A percentile compares a stretch with the other conserved stretches of the same genome.
These are phyloP conservation scores for Rhabdophis nuchalis DNA, from an alignment of 2,797 vertebrate species.

Conservation along the genomic window DNA sequence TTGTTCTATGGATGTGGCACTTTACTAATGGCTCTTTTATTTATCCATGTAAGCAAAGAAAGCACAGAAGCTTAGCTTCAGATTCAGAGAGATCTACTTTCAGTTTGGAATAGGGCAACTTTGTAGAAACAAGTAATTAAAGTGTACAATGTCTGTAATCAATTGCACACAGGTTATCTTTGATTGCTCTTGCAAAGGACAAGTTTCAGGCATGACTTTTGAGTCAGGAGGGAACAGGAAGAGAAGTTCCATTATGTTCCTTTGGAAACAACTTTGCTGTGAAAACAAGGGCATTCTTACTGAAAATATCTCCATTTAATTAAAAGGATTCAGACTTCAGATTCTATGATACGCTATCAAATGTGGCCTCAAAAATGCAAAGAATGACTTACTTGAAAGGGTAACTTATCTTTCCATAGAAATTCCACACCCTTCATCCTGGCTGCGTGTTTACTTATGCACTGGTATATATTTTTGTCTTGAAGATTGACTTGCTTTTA, in stretches of 20 bases:
- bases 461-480: constrained; percentile 66
- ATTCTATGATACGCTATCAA: constrained; percentile 70
- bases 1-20: constrained; percentile 54
- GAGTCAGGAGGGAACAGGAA: constrained; percentile 53
- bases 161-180: constrained; percentile 74
- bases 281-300: constrained; percentile 75
- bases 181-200: constrained; percentile 74
- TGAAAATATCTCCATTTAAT: constrained; percentile 73
- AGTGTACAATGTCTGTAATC: constrained; percentile 74
- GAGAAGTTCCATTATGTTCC: constrained; percentile 67
- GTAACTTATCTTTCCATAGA: constrained; percentile 60
- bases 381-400: constrained; percentile 40
- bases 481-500: constrained; percentile 74
- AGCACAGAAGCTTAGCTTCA: constrained; percentile 45
- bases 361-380: constrained; percentile 60
- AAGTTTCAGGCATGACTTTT: constrained; percentile 71
- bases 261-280: constrained; percentile 63
- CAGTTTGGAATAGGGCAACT: constrained; percentile 68
- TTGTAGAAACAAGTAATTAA: constrained; percentile 77
- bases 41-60: constrained; percentile 62
- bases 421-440: constrained; percentile 58
- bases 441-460: constrained; percentile 71
- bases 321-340: constrained; percentile 72
- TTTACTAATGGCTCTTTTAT: constrained; percentile 67
- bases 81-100: constrained; percentile 61